phyloP scores from a whole-genome alignment of 2,888 invertebrate species.

The Synergus laeviventris region DNA sequence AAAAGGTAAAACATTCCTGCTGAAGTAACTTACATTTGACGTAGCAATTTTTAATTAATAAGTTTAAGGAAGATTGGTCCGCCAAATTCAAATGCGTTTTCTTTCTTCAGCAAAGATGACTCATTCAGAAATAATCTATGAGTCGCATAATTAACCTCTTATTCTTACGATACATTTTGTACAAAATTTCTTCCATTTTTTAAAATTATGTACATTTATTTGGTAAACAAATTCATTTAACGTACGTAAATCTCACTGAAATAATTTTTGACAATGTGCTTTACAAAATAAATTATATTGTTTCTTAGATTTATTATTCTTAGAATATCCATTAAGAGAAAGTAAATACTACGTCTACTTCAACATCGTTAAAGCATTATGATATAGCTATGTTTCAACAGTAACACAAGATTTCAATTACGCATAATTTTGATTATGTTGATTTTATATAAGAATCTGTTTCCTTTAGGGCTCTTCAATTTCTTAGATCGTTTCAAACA shows the following conservation, averaged over 20 bases:
- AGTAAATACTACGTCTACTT: background rate
- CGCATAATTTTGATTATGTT: background rate
- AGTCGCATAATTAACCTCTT: conserved; percentile 13
- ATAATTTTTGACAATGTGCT: background rate
- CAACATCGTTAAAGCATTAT: background rate
- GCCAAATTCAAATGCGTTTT: conserved; percentile 1
- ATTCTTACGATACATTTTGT: background rate
- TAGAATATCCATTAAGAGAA: background rate
- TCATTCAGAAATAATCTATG: background rate
- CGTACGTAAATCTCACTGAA: conserved; percentile 7
- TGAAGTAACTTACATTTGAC: background rate
- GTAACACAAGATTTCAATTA: background rate
- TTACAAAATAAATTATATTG: conserved; percentile 4
- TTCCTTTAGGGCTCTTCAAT: too few species aligned
- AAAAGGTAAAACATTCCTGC: background rate
- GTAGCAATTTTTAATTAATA: background rate
- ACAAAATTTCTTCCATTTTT: background rate
- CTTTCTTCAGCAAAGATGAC: background rate
- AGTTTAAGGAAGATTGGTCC: background rate
- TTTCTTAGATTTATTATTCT: background rate
- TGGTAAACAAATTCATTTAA: background rate
- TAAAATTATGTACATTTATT: background rate
- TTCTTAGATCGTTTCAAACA: background rate
- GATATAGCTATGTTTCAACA: background rate
- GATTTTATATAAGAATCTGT: background rate